phyloP scores from a whole-genome alignment of 2,113 vertebrate genomes.

The Tragelaphus buxtoni region DNA sequence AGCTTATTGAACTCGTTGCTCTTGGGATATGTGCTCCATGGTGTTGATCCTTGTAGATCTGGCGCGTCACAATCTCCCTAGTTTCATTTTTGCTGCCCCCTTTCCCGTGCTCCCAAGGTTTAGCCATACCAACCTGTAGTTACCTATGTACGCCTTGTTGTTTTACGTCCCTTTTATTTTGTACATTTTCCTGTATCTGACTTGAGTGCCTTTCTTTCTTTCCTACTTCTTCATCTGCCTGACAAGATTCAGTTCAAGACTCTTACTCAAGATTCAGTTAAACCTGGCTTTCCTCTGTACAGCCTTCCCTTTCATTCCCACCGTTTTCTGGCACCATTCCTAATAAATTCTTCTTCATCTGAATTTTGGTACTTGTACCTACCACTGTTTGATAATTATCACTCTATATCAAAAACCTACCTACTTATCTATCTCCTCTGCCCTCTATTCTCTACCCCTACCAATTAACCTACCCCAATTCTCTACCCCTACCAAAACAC shows the following conservation, averaged over 20 bases:
- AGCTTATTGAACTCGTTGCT: background rate
- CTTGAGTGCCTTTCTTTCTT: background rate
- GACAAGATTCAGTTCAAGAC: background rate
- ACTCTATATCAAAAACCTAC: background rate
- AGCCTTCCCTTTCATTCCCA: background rate
- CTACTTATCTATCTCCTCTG: background rate
- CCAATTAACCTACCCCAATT: background rate
- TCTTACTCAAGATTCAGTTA: background rate
- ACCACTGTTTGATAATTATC: background rate
- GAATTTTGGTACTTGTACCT: background rate
- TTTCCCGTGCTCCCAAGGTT: background rate
- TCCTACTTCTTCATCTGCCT: background rate
- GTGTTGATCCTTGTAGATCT: background rate
- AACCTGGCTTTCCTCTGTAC: background rate
- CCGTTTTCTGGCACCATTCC: background rate
- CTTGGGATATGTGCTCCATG: background rate
- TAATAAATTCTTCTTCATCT: background rate
- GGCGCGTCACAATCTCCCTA: background rate
- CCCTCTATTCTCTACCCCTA: background rate
- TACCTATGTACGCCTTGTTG: background rate
- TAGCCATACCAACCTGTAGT: background rate
- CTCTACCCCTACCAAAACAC: background rate
- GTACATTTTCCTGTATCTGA: background rate
- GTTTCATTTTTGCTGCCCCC: background rate
- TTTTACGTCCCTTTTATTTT: background rate